Conservation (phyloP, 2,797 vertebrate genomes). For the Sylvia borin region DNA sequence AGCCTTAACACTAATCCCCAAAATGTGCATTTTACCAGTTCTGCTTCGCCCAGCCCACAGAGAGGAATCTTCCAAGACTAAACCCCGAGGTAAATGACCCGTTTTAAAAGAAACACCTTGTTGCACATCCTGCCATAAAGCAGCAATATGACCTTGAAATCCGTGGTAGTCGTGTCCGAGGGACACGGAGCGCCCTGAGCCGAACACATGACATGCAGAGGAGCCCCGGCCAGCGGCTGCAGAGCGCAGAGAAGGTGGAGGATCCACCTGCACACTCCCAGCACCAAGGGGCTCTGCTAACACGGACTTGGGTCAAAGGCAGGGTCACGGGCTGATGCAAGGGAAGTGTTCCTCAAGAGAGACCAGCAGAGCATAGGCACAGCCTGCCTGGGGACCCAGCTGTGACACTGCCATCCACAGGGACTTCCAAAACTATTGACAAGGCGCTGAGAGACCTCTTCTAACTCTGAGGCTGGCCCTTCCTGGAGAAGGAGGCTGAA, state of each 20-base stretch:
- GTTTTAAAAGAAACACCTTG: background rate
- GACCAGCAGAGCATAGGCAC: background rate
- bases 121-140: background rate
- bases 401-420: accelerated
- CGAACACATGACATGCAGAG: accelerated
- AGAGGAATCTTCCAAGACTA: background rate
- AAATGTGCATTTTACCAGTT: background rate
- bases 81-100: background rate
- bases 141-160: background rate
- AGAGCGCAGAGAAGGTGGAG: background rate
- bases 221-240: accelerated
- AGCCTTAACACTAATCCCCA: background rate
- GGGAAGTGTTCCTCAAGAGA: background rate
- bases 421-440: background rate
- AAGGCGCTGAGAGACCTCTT: background rate
- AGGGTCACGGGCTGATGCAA: accelerated
- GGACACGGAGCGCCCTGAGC: accelerated
- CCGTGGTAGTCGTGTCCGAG: too few relatives aligned
- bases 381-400: background rate
- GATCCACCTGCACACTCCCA: background rate
- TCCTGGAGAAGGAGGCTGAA: background rate
- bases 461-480: background rate
- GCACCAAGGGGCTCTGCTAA: background rate
- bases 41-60: background rate
- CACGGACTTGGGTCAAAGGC: accelerated